Evolutionary conservation across 2,797 vertebrate genomes (phyloP).

Genomic region (Percopsis omiscomaycus): DNA sequence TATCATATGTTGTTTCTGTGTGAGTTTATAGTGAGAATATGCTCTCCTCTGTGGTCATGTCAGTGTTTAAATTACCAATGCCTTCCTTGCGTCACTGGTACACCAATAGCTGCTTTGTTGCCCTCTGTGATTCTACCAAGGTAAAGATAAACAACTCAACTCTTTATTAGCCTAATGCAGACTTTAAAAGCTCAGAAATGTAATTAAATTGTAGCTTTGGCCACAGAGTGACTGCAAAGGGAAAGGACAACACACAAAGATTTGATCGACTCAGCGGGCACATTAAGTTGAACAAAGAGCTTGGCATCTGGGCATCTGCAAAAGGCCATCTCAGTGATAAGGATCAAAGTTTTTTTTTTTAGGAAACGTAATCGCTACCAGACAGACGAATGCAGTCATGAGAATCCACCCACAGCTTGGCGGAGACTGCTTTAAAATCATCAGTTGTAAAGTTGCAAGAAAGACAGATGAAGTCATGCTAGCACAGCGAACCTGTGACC

Average conservation of each 20-base stretch:
- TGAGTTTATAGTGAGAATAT: slow-evolving; percentile 21
- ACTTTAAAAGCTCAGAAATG: slow-evolving; percentile 82
- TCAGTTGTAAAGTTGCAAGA: slow-evolving; percentile 25
- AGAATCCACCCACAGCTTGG: slow-evolving; percentile 41
- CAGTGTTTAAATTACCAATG: too few species aligned
- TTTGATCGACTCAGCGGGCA: slow-evolving; percentile 61
- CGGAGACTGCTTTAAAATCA: slow-evolving; percentile 48
- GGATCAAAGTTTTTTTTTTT: slow-evolving; percentile 72
- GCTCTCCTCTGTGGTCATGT: too few species aligned
- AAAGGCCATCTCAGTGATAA: slow-evolving; percentile 78
- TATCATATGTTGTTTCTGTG: slow-evolving; percentile 7
- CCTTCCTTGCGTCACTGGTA: too few species aligned
- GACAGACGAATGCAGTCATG: slow-evolving; percentile 55
- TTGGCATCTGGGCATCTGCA: slow-evolving; percentile 66
- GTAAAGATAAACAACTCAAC: slow-evolving; percentile 79
- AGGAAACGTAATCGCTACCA: slow-evolving; percentile 68
- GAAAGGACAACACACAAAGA: slow-evolving; percentile 65
- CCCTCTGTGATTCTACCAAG: slow-evolving; percentile 72
- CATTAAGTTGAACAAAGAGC: slow-evolving; percentile 72
- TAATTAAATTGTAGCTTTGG: slow-evolving; percentile 80
- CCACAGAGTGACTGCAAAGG: slow-evolving; percentile 67
- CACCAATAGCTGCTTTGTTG: too few species aligned
- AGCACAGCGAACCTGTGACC: slow-evolving; percentile 30
- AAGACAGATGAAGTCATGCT: slow-evolving; percentile 44
- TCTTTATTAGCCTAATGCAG: slow-evolving; percentile 78